phyloP scores from a whole-genome alignment of 2,113 vertebrate species.

The Salvelinus alpinus region DNA sequence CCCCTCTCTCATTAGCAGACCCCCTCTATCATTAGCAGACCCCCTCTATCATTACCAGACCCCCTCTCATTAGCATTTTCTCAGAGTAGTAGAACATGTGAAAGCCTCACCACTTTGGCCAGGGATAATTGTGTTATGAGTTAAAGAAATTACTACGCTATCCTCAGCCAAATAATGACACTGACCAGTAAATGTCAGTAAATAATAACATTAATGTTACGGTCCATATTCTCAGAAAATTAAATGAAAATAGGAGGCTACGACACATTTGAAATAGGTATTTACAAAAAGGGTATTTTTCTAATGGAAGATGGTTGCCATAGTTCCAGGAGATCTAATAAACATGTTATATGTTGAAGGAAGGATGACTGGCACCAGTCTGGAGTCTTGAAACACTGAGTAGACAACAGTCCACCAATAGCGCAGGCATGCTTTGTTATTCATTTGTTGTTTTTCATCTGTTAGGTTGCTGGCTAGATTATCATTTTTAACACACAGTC shows the following conservation, averaged over 20 bases:
- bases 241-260: conserved; percentile 1
- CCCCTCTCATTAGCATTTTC: conserved; percentile 76
- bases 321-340: conserved; percentile 37
- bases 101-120: conserved; percentile 85
- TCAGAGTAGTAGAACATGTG: conserved; percentile 82
- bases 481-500: conserved; percentile 70
- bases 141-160: conserved; percentile 82
- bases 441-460: conserved; percentile 69
- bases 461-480: conserved; percentile 68
- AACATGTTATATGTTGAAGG: conserved; percentile 51
- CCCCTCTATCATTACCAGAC: too few species aligned
- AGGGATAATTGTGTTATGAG: conserved; percentile 88
- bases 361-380: conserved; percentile 29
- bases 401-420: conserved; percentile 60
- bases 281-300: conserved; percentile 27
- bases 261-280: conserved; percentile 5
- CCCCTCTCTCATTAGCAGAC: conserved; percentile 22
- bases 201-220: conserved; percentile 14
- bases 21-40: background rate
- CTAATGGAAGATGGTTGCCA: conserved; percentile 26
- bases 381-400: conserved; percentile 47
- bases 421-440: conserved; percentile 63
- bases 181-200: conserved; percentile 36
- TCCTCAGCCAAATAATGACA: conserved; percentile 80
- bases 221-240: background rate